phyloP scores from a whole-genome alignment of 2,113 vertebrate genomes.

The Carlito syrichta region DNA sequence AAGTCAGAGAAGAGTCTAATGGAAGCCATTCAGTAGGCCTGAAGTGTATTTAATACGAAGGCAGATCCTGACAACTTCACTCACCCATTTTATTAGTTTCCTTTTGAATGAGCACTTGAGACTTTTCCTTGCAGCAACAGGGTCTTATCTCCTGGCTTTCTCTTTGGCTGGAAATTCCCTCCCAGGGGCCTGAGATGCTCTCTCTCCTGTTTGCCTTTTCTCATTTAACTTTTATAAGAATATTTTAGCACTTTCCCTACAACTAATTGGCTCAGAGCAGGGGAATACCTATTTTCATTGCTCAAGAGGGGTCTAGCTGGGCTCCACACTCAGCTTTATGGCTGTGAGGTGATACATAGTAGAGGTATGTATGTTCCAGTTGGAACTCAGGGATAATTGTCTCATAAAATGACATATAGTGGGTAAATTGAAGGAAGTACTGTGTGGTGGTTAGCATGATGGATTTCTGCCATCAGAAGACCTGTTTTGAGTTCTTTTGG shows the following conservation, averaged over 20 bases:
- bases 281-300: background rate
- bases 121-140: background rate
- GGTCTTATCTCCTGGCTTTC: background rate
- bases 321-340: background rate
- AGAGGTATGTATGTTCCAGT: background rate
- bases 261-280: background rate
- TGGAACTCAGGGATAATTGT: background rate
- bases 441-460: background rate
- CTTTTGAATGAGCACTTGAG: background rate
- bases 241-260: background rate
- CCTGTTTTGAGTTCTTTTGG: background rate
- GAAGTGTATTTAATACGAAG: background rate
- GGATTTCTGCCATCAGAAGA: background rate
- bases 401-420: background rate
- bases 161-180: background rate
- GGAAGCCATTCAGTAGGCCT: background rate
- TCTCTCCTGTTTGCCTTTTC: background rate
- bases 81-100: background rate
- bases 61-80: background rate
- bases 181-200: too few relatives aligned
- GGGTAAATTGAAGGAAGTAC: background rate
- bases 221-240: background rate
- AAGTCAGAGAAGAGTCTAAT: background rate
- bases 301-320: background rate
- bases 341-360: background rate